These are phyloP conservation scores for Nasonovia ribisnigri DNA, from an alignment of 2,888 invertebrate species.

Conservation along the genomic window DNA sequence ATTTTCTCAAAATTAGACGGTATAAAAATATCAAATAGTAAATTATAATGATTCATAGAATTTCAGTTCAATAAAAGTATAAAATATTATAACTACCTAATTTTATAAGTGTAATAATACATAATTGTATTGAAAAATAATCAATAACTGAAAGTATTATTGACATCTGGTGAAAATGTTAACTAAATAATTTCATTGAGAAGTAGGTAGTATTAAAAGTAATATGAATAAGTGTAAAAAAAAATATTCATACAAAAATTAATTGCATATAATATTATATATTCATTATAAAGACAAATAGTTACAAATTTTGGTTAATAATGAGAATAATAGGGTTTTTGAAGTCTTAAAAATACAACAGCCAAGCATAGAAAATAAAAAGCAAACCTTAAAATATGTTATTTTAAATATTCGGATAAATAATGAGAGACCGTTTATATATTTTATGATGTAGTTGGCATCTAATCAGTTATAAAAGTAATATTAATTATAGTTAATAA, in stretches of 20 bases:
- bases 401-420: background rate
- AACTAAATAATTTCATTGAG: background rate
- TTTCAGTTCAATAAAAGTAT: background rate
- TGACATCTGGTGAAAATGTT: background rate
- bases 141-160: background rate
- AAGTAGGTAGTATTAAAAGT: background rate
- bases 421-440: background rate
- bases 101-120: background rate
- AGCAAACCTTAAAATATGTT: background rate
- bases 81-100: background rate
- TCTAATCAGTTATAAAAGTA: constrained; percentile 6
- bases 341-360: background rate
- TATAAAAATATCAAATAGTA: background rate
- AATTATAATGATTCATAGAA: background rate
- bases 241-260: too few relatives aligned
- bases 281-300: too few relatives aligned
- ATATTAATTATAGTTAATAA: constrained; percentile 17
- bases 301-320: too few relatives aligned
- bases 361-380: background rate
- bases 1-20: constrained; percentile 57
- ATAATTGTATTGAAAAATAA: background rate
- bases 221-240: too few relatives aligned
- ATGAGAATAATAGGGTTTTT: background rate
- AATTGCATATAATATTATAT: too few relatives aligned
- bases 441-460: background rate